Evolutionary conservation across 2,888 invertebrate genomes (phyloP), one percentile per base, ranked within the genome.

Genomic region (Drosophila borborema): DNA sequence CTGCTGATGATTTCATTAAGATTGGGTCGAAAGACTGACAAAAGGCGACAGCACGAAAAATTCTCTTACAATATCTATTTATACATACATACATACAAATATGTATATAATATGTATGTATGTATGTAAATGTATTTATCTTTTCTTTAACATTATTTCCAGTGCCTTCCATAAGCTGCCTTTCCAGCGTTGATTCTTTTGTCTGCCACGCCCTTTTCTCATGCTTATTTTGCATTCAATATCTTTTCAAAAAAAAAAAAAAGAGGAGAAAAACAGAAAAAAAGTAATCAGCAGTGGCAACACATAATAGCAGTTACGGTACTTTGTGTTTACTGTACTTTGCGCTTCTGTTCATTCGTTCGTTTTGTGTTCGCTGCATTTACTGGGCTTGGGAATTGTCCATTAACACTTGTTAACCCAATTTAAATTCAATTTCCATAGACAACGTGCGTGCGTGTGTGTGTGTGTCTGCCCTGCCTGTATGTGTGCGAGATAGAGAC

Each of bases 391-490:
- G 83, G 75, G 69, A 81, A 82, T 86, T 89, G 90, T 89, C 86
- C 91, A 90, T 86, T 90, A 86, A 90, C 86, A 90, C 86, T 86
- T 86, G 90, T 86, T 86, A 86, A 86, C 91, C 91, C 90, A 86
- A 86, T 86, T 86, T 90, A 86, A 82, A 86, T 84, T 89, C 79
- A 90, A 86, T 86, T 90, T 89, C 86, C 86, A 90, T 89, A 89
- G 85, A 77, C 64, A 41, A 64, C 65, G 23, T 38, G 53, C 65
- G 48, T 62, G 59, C 58, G 51, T 45, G 43, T 66, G 53, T 58
- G 51, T 45, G 43, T 66, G 46, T 6, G 46, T 61, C 31, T 48
- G 34, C 7, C 16, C 38, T 28, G 28, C 5, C 28, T 28, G 28
- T 28, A 5, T 28, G 14, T 38, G 38, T 16, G 38, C 6, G 38